Base-by-base conservation (phyloP, 2,888 invertebrate species). In the Drosophila maculinotata region DNA sequence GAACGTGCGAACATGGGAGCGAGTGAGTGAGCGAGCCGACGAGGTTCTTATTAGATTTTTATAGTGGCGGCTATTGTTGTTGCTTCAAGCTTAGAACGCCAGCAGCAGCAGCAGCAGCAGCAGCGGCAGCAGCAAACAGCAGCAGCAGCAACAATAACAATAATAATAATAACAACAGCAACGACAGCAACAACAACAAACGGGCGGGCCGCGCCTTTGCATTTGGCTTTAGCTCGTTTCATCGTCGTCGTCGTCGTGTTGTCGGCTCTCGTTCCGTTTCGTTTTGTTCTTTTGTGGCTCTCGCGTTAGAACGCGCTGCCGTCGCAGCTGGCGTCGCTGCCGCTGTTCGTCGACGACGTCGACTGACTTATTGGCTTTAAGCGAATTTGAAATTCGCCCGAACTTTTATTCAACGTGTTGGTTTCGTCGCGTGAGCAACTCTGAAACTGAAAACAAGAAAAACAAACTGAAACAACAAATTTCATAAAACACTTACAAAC, bases 361-460 rank as follows among this genome's bases (percentile, higher is more conserved):
- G 67, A 69, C 70, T 69, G 76, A 79, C 81, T 83, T 83, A 79
- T 85, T 84, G 78, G 85, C 83, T 81, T 83, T 85, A 83, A 84
- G 84, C 84, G 83, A 81, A 85, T 84, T 79, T 79, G 57, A 81
- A 85, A 79, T 81, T 83, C 73, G 81, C 81, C 78, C 70, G 83
- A 79, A 83, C 85, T 79, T 84, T 84, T 83, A 84, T 84, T 84
- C 80, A 81, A 83, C 84, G 84, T 85, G 83, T 80, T 81, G 79
- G 85, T 78, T 83, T 70, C 83, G 83, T 85, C 85, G 84, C 83
- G 84, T 70, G 70, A 85, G 80, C 83, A 84, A 82, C 82, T 79
- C 74, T 81, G 79, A 83, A 80, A 80, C 76, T 66, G 62, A 77
- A 77, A 76, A 74, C 63, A 47, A 69, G 59, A 51, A 48, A 44